Base-by-base conservation (phyloP, 2,888 invertebrate genomes). In the Lithophane leautieri region DNA sequence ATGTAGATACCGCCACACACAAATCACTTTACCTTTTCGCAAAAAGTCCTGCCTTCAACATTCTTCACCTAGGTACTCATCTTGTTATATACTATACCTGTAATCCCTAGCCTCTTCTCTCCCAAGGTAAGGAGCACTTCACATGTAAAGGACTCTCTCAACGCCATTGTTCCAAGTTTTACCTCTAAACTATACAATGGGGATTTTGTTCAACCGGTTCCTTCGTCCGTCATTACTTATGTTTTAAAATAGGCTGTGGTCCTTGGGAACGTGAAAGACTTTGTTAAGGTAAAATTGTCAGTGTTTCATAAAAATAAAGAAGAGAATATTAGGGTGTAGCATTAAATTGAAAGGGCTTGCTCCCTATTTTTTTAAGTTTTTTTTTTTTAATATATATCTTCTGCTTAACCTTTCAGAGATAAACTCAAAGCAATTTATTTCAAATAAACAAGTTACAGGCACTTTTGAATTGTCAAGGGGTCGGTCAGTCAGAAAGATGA, bases 171-270 rank as follows among this genome's bases (percentile, higher is more conserved):
- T 65, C 74, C 67, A 72, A 63, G 63, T 70, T 74, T 68, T 62
- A 61, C 63, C 68, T 67, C 63, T 60, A 79, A 79, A 80, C 74
- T 80, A 66, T 50, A 82, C 80, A 81, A 81, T 79, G 14, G 44
- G 40, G 60, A 70, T 61, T 70, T 75, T 79, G 60, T 81, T 44
- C 67, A 60, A 47, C 56, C 25, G 14, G 12, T 34, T 52, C 65
- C 54, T 28, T 61, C n/a, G 40, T 25, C 75, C 50, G 60, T 25
- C 47, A 65, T 70, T 74, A 68, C 42, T 67, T 71, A 40, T 47
- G 22, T 68, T 71, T 60, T 60, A 68, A 68, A 22, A 52, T 70
- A 70, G 61, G 19, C 42, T 44, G 40, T 22, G 28, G 56, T 11
- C 19, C n/a, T 68, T 70, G 47, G 4, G 34, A 1, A 61, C 14